These are phyloP conservation scores for Cettia cetti DNA, from an alignment of 2,113 vertebrate genomes.

Conservation along the genomic window DNA sequence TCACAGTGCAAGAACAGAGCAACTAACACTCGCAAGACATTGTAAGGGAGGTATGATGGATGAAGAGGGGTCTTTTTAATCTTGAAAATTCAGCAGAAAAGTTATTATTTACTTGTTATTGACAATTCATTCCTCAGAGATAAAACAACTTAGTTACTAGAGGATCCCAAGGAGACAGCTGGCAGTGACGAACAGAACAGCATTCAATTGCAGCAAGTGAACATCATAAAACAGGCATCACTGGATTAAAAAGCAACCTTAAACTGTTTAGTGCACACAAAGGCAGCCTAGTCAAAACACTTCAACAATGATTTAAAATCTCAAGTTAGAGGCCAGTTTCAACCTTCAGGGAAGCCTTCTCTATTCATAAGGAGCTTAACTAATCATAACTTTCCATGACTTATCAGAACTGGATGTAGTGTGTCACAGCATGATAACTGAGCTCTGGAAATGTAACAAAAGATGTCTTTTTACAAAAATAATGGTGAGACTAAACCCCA, in stretches of 20 bases:
- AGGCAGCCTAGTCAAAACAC: constrained; percentile 49
- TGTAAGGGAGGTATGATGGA: not conserved
- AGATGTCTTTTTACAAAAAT: constrained; percentile 53
- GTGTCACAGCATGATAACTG: constrained; percentile 51
- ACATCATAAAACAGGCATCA: constrained; percentile 13
- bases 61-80: not conserved
- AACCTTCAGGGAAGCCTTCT: constrained; percentile 36
- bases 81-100: constrained; percentile 20
- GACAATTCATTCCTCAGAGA: constrained; percentile 40
- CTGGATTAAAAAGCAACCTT: constrained; percentile 52
- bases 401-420: constrained; percentile 61
- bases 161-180: constrained; percentile 37
- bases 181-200: constrained; percentile 36
- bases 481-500: constrained; percentile 64
- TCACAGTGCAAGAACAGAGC: not conserved
- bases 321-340: constrained; percentile 28
- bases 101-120: constrained; percentile 25
- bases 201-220: constrained; percentile 20
- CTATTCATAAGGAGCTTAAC: constrained; percentile 57
- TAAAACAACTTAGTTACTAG: constrained; percentile 37
- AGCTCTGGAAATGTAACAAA: constrained; percentile 67
- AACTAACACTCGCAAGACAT: not conserved
- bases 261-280: constrained; percentile 57
- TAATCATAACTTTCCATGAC: constrained; percentile 61
- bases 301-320: constrained; percentile 54